Base-by-base conservation (phyloP, 2,113 vertebrate species). In the Chaetodon trifascialis region DNA sequence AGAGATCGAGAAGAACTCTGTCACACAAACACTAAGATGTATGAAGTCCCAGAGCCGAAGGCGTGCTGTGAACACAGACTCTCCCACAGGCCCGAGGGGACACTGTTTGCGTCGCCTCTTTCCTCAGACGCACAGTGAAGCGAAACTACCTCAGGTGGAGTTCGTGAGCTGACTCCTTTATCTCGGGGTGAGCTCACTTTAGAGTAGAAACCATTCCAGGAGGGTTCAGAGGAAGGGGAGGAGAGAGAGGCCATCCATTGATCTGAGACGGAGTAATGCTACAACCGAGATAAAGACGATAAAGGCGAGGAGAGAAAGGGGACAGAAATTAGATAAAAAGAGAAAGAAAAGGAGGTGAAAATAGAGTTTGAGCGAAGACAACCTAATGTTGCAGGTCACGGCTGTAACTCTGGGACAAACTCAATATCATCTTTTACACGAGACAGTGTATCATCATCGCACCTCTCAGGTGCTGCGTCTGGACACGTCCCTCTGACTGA, bases 121-220 rank as follows among this genome's bases (percentile, higher is more conserved):
- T 72, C 54, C 65, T 89, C 60, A 87, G 82, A 84, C 7, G 7
- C 67, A 90, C 84, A 76, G 49, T 49, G 52, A 80, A 85, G 81
- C 56, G 25, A 80, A 58, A 87, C 83, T 66, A 87, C 84, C 84
- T 89, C 69, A 46, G 83, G 83, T 79, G 74, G 60, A 73, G 81
- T 85, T 64, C 87, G 79, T 76, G 88, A 84, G 60, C 44, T 1
- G 64, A 79, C 75, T 80, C 62, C 73, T 86, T 79, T 84, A 81
- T 89, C 77, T 83, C 67, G 56, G 54, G 67, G 83, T 69, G 54
- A 86, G 81, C 68, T 79, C 49, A 72, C 76, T 86, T 76, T 36
- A 72, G 54, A 82, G 56, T 15, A 4, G 36, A 46, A 30, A 64
- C 42, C 67, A 34, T 17, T 72, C 4, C 69, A 73, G 65, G 44